Evolutionary conservation across 2,797 vertebrate genomes (phyloP).

Genomic region (Acestrorhynchus altus): DNA sequence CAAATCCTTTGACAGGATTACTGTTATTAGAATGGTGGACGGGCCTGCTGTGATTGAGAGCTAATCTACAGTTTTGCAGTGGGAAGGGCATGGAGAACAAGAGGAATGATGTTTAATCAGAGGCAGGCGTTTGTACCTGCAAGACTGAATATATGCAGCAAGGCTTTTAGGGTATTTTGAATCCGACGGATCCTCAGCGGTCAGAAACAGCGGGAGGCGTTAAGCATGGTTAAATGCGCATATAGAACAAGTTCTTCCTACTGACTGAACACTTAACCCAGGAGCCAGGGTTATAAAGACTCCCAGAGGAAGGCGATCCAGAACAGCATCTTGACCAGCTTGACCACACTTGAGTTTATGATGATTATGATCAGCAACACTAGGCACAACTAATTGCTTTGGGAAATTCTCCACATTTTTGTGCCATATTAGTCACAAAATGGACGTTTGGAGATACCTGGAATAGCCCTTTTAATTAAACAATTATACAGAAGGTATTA

Average conservation of each 20-base stretch:
- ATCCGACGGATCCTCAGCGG: conserved; percentile 30
- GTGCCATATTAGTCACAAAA: neutral
- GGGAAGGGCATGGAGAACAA: conserved; percentile 56
- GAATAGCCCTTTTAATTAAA: too few species aligned
- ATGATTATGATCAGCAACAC: neutral
- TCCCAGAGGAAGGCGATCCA: conserved; percentile 15
- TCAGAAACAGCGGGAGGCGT: conserved; percentile 15
- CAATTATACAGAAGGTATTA: too few species aligned
- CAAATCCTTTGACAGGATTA: conserved; percentile 59
- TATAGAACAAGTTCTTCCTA: conserved; percentile 8
- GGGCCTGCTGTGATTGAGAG: conserved; percentile 61
- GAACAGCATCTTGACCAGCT: neutral
- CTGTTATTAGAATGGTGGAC: conserved; percentile 58
- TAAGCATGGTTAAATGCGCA: conserved; percentile 12
- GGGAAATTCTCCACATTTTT: neutral
- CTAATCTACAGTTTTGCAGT: conserved; percentile 59
- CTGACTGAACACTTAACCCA: conserved; percentile 16
- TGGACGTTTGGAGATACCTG: too few species aligned
- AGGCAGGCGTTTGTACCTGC: conserved; percentile 47
- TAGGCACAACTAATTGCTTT: neutral
- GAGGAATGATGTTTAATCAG: conserved; percentile 62
- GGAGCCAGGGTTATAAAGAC: conserved; percentile 3
- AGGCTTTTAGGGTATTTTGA: conserved; percentile 47
- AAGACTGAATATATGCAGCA: conserved; percentile 32
- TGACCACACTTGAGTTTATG: neutral